Conservation (phyloP, 2,113 vertebrate species). For the Irena cyanogastra region DNA sequence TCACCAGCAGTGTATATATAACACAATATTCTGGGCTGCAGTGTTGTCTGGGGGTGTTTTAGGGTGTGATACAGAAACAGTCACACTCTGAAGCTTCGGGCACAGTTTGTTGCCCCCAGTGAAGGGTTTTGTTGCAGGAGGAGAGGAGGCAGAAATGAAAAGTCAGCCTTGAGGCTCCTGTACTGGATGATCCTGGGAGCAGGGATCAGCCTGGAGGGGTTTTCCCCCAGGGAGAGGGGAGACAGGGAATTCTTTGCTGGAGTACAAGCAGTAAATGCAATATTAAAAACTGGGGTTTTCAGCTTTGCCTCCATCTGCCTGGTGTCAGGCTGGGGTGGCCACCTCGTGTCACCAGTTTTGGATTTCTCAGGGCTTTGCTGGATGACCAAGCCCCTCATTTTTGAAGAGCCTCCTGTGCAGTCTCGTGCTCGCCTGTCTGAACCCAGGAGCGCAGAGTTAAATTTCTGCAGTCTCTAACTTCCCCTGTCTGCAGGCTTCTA, state of each 20-base stretch:
- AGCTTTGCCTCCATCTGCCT: background rate
- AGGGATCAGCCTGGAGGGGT: background rate
- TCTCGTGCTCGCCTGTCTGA: fast-evolving
- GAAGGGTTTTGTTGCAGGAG: background rate
- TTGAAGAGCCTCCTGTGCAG: background rate
- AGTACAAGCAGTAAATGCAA: background rate
- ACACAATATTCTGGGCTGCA: background rate
- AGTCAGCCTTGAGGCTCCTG: background rate
- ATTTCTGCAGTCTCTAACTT: background rate
- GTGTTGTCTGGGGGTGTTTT: background rate
- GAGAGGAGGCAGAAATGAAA: background rate
- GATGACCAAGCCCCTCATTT: background rate
- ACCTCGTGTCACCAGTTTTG: fast-evolving
- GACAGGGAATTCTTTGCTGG: background rate
- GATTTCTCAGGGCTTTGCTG: background rate
- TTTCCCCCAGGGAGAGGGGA: fast-evolving
- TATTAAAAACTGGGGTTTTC: background rate
- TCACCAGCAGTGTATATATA: background rate
- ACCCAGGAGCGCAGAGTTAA: background rate
- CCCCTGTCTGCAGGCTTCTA: background rate
- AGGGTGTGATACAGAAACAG: background rate
- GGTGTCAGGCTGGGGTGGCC: background rate
- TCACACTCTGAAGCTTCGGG: background rate
- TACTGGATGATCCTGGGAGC: fast-evolving
- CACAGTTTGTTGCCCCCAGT: background rate